Base-by-base conservation (phyloP, 2,113 vertebrate genomes). In the Mastomys coucha region DNA sequence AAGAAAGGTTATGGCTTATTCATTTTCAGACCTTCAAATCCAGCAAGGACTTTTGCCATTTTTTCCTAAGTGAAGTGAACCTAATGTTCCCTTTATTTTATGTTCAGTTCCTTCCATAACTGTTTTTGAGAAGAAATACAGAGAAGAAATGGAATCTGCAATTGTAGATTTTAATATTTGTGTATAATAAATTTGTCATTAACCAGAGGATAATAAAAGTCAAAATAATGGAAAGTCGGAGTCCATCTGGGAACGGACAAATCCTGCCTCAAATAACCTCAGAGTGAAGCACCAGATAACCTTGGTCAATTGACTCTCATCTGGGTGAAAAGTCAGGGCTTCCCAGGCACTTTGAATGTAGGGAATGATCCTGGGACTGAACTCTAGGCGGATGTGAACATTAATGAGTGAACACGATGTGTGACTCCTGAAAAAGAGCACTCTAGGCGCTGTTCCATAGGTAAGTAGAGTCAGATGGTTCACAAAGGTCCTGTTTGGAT, bases 111-210 rank as follows among this genome's bases (percentile, higher is more conserved):
- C 31, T 82, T 93, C 11, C 14, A 17, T 85, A 92, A 81, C 33
- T 89, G 67, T 81, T 94, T 93, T 91, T 36, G 24, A 45, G 51
- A 96, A 94, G 60, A 24, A 95, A 86, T 76, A 72, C 22, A 31
- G n/a, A n/a, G n/a, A n/a, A n/a, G n/a, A n/a, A 88, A 60, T 36
- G 42, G 20, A 58, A 56, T 85, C 67, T 28, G 36, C 42, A 60
- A 95, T 2, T 58, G 26, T 70, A 11, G 28, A 17, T 60, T 49
- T 73, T 49, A 69, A 89, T 33, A 42, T 70, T 70, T 12, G 51
- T 9, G 0, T 76, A 88, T 58, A 70, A 86, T n/a, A 88, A 81
- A 69, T 45, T 39, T 73, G 2, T 67, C 70, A 80, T 88, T 90
- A 92, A 39, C 31, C 13, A 12, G 17, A 84, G 24, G n/a, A 45